phyloP scores from a whole-genome alignment of 2,888 invertebrate genomes.

The Gortyna flavago region DNA sequence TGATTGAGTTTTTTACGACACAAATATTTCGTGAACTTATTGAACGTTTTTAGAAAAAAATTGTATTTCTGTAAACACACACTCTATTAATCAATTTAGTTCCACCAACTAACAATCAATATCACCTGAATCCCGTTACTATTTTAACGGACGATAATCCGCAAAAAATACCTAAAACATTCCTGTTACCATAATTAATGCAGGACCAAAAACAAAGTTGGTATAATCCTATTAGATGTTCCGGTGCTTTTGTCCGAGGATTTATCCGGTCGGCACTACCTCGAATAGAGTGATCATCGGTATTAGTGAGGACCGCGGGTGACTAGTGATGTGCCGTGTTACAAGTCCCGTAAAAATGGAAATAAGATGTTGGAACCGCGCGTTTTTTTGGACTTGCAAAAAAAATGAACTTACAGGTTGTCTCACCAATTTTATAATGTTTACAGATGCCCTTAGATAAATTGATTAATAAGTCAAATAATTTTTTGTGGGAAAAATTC shows the following conservation, averaged over 20 bases:
- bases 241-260: conserved; percentile 59
- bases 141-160: neutral
- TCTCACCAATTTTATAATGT: neutral
- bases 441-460: neutral
- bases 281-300: conserved; percentile 75
- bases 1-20: too few relatives aligned
- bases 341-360: conserved; percentile 1
- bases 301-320: conserved; percentile 77
- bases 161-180: conserved; percentile 29
- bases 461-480: neutral
- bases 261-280: conserved; percentile 64
- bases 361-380: neutral
- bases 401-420: neutral
- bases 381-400: neutral
- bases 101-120: neutral
- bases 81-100: neutral
- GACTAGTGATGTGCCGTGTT: conserved; percentile 57
- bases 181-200: conserved; percentile 74
- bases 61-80: neutral
- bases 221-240: conserved; percentile 81
- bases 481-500: neutral
- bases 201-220: conserved; percentile 80
- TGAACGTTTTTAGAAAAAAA: neutral
- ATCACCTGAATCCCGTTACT: neutral
- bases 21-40: too few relatives aligned